These are phyloP conservation scores for Mesocentrotus franciscanus DNA, from an alignment of 53 echinoderm and acorn worm species.

Conservation along the genomic window DNA sequence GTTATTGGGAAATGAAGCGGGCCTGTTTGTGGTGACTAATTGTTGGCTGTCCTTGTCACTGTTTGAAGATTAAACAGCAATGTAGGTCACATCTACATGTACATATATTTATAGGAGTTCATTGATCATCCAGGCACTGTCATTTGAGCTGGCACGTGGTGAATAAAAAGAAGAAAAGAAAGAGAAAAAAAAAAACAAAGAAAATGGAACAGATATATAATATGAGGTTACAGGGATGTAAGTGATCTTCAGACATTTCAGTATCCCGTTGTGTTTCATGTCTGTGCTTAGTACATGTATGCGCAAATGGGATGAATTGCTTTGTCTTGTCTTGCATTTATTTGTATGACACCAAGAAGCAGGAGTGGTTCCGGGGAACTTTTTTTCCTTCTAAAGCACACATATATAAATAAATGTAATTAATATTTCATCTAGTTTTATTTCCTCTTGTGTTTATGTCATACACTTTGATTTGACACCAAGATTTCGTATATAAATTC, in stretches of 20 bases:
- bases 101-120: background rate
- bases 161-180: background rate
- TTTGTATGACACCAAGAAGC: background rate
- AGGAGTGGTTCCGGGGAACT: too few relatives aligned
- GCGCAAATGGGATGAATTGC: background rate
- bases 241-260: background rate
- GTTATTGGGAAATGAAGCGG: background rate
- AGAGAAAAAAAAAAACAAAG: background rate
- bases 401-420: too few relatives aligned
- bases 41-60: background rate
- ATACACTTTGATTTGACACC: too few relatives aligned
- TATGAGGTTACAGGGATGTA: background rate
- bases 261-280: background rate
- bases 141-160: slow-evolving; percentile 39
- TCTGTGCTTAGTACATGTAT: background rate
- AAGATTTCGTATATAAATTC: too few relatives aligned
- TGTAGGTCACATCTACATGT: background rate
- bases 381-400: too few relatives aligned
- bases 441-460: too few relatives aligned
- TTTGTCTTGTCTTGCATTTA: background rate
- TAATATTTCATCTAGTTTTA: too few relatives aligned
- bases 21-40: slow-evolving; percentile 35
- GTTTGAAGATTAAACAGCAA: slow-evolving; percentile 11
- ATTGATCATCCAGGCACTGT: background rate
- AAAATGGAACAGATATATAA: background rate